phyloP scores from a whole-genome alignment of 2,888 invertebrate genomes.

The Artemia sinica region DNA sequence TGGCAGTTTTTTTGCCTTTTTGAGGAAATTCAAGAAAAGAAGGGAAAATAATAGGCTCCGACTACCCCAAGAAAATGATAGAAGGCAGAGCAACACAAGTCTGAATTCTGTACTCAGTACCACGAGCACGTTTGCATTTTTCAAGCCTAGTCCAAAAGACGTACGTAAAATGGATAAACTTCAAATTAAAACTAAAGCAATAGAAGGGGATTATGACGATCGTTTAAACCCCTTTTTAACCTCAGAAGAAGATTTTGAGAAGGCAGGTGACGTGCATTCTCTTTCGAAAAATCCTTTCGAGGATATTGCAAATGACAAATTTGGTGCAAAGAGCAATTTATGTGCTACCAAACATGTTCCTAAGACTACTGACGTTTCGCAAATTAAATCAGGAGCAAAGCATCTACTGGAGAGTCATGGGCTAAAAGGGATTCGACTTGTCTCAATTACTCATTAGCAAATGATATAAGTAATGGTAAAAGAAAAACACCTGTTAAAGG shows the following conservation, averaged over 20 bases:
- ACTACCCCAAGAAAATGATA: not conserved
- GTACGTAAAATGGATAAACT: not conserved
- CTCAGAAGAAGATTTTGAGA: not conserved
- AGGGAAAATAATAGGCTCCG: not conserved
- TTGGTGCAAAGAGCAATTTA: not conserved
- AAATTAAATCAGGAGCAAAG: constrained; percentile 2
- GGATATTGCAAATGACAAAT: not conserved
- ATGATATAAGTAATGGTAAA: not conserved
- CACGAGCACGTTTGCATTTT: not conserved
- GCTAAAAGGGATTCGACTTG: not conserved
- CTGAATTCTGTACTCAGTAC: not conserved
- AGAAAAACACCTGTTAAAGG: not conserved
- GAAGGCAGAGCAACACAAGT: not conserved
- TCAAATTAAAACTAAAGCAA: not conserved
- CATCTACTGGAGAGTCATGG: not conserved
- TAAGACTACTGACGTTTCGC: not conserved
- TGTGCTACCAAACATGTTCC: not conserved
- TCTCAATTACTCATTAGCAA: not conserved
- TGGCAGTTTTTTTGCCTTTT: constrained; percentile 10
- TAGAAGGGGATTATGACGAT: not conserved
- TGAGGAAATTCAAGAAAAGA: constrained; percentile 3
- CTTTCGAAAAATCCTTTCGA: not conserved
- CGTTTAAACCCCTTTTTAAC: not conserved
- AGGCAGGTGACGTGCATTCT: not conserved
- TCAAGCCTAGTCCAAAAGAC: not conserved